Evolutionary conservation across 1,140 invertebrate genomes (phyloP).

Genomic region (Lepeophtheirus salmonis): DNA sequence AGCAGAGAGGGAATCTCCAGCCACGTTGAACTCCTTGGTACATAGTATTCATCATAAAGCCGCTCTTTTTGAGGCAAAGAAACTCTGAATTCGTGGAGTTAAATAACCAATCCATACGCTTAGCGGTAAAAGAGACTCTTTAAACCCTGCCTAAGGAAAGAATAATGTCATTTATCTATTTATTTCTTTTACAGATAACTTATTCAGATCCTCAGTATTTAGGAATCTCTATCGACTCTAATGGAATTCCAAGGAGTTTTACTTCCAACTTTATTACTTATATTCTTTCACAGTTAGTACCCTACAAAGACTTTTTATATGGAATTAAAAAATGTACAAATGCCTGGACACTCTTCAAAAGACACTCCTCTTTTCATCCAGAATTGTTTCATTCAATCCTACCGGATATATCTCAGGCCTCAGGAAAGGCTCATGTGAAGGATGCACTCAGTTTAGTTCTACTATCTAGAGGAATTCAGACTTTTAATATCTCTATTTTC

Average conservation of each 20-base stretch:
- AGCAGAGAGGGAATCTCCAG: background rate
- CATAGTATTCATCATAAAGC: background rate
- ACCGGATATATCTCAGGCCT: background rate
- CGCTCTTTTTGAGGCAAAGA: background rate
- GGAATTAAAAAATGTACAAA: too few species aligned
- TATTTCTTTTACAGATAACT: too few species aligned
- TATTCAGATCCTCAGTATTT: background rate
- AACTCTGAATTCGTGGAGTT: background rate
- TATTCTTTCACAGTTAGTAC: background rate
- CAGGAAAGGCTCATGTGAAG: background rate
- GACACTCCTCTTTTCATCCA: background rate
- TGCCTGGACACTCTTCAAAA: too few species aligned
- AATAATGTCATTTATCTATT: too few species aligned
- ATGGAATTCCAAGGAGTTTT: background rate
- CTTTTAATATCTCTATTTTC: background rate
- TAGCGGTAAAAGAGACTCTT: too few species aligned
- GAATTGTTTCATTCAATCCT: background rate
- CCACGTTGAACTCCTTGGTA: background rate
- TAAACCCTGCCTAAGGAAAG: too few species aligned
- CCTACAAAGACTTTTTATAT: background rate
- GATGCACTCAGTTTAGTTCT: background rate
- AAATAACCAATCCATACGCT: too few species aligned
- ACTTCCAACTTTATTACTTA: background rate
- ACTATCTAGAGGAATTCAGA: background rate
- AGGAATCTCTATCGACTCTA: background rate